These are phyloP conservation scores for Chymomyza caudatula DNA, from an alignment of 2,888 invertebrate species.

Conservation along the genomic window DNA sequence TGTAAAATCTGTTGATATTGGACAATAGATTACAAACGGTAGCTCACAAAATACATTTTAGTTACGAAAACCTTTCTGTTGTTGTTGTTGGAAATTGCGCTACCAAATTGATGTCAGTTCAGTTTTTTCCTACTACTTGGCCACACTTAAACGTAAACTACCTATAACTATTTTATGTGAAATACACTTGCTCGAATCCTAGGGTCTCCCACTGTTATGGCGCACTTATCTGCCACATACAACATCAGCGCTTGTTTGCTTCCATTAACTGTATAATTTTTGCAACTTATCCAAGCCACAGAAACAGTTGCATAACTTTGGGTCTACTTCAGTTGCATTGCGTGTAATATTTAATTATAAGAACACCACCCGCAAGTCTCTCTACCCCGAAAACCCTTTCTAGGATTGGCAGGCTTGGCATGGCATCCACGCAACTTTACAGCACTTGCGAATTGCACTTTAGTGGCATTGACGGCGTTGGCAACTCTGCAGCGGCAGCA, in stretches of 20 bases:
- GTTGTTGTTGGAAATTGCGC: not conserved
- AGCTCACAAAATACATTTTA: too few species aligned
- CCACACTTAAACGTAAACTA: not conserved
- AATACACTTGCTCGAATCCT: too few species aligned
- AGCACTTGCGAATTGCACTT: conserved; percentile 69
- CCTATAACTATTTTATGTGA: not conserved
- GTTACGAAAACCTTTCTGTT: too few species aligned
- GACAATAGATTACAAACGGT: too few species aligned
- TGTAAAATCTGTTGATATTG: too few species aligned
- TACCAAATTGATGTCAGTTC: not conserved
- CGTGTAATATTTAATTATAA: conserved; percentile 70
- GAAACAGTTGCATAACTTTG: conserved; percentile 61
- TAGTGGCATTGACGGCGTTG: conserved; percentile 43
- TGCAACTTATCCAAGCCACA: conserved; percentile 29
- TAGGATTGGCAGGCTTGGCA: not conserved
- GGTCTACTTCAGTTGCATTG: conserved; percentile 69
- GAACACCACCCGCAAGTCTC: conserved; percentile 25
- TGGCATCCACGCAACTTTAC: not conserved
- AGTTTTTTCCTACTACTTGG: not conserved
- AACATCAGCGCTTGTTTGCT: conserved; percentile 38
- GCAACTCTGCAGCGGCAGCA: conserved; percentile 3
- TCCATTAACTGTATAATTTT: conserved; percentile 67
- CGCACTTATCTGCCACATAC: not conserved
- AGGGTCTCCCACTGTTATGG: too few species aligned
- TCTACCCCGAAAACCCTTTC: conserved; percentile 24